Evolutionary conservation across 2,797 vertebrate genomes (phyloP), one percentile per base, ranked within the genome.

Genomic region (Fundulus diaphanus): DNA sequence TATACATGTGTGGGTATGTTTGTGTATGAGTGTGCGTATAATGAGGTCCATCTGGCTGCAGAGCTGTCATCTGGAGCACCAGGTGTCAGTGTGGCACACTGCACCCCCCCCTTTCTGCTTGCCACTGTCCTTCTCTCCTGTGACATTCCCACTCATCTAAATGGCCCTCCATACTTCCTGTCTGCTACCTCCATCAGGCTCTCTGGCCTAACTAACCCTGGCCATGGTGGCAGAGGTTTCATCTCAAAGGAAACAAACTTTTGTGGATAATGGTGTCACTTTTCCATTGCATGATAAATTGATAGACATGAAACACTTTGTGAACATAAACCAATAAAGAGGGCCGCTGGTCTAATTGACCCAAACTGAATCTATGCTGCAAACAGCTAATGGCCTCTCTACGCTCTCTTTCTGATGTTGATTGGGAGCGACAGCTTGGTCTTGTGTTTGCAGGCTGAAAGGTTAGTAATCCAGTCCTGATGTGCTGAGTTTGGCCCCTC

Each of bases 11-110:
- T 74, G 72, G 61, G 72, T 54, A 77, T 77, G 76, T 75, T 49
- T 74, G 75, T 66, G 40, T 78, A 69, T 86, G 66, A 82, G 86
- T 87, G 87, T 90, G 84, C 83, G 81, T 90, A 86, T 90, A 90
- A 92, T 87, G 78, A 82, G 88, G 91, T 95, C 94, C 94, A 95
- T 95, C 94, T 95, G 94, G 93, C 90, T 83, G 79, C 88, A 73
- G 91, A 86, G 88, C 87, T 90, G 93, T 95, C 95, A 95, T 95
- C 94, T 95, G 95, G 93, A 94, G 93, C 89, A 90, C 94, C 94
- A 95, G 95, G 95, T 95, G 95, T 95, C 92, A 92, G 85, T 52
- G 87, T 91, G 87, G 85, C 88, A 88, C 88, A 82, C 63, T 82
- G 83, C n/a, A 13, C 83, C 78, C 81, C 72, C 81, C 74, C 75